A percentile compares a stretch with the other conserved stretches of the same genome.
phyloP scores from a whole-genome alignment of 2,113 vertebrate genomes.

The Pterocles gutturalis region DNA sequence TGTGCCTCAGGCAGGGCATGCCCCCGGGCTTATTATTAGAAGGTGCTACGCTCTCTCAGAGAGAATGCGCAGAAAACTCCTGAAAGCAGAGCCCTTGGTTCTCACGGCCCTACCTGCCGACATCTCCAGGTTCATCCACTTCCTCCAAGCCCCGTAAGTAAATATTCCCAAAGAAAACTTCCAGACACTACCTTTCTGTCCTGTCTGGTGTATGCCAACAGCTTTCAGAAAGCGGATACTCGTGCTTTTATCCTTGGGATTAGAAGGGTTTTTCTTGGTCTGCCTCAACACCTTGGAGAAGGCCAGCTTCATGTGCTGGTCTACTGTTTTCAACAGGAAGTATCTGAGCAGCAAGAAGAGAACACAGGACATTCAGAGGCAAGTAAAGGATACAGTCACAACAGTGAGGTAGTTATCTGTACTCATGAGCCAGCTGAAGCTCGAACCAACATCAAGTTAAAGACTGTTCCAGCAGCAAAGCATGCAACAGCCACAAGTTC shows the following conservation, averaged over 20 bases:
- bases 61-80: neutral
- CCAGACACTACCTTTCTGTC: constrained; percentile 91
- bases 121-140: neutral
- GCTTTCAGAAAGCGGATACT: constrained; percentile 97
- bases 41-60: neutral
- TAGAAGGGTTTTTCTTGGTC: constrained; percentile 97
- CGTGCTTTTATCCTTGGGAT: constrained; percentile 97
- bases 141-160: constrained; percentile 27
- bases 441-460: neutral
- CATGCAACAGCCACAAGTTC: neutral
- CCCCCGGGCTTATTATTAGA: neutral
- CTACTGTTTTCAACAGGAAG: constrained; percentile 93
- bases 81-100: neutral
- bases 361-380: neutral
- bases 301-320: constrained; percentile 98
- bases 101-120: neutral
- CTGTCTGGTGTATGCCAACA: constrained; percentile 87
- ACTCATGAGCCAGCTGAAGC: neutral
- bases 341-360: constrained; percentile 80
- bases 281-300: constrained; percentile 98
- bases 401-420: neutral
- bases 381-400: neutral
- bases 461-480: neutral
- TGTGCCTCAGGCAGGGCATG: neutral
- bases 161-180: neutral